phyloP scores from a whole-genome alignment of 2,797 vertebrate species.

The Malacoraja senta region DNA sequence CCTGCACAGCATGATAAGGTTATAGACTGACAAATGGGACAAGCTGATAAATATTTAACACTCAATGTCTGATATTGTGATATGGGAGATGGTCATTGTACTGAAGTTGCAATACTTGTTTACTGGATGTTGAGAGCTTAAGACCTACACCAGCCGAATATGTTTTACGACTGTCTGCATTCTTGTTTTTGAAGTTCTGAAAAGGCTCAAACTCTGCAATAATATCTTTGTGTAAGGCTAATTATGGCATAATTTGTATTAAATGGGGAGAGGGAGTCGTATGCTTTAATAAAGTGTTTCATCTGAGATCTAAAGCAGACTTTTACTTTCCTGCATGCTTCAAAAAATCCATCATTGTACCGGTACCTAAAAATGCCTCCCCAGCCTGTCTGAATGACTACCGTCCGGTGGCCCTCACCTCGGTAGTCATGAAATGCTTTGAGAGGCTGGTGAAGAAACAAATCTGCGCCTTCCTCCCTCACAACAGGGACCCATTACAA shows the following conservation, averaged over 20 bases:
- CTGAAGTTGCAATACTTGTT: not conserved
- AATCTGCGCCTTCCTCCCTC: too few species aligned
- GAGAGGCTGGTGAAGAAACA: too few species aligned
- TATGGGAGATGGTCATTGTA: not conserved
- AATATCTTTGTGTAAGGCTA: not conserved
- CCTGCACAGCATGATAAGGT: not conserved
- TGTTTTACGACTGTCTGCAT: not conserved
- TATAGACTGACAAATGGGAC: not conserved
- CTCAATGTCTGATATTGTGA: not conserved
- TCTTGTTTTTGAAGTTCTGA: not conserved
- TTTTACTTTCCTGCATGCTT: too few species aligned
- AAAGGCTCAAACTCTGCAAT: too few species aligned
- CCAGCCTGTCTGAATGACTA: too few species aligned
- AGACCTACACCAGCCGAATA: not conserved
- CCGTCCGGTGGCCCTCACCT: too few species aligned
- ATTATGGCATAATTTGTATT: not conserved
- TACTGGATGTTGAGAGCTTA: not conserved
- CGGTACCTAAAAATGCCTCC: too few species aligned
- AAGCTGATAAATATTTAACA: not conserved
- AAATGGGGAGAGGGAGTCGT: not conserved
- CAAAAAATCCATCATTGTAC: too few species aligned
- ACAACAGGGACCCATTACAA: too few species aligned
- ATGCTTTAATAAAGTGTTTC: not conserved
- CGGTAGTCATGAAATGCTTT: too few species aligned
- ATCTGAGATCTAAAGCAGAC: not conserved